Evolutionary conservation across 2,797 vertebrate species (phyloP).

Genomic region (Loris lydekkerianus): DNA sequence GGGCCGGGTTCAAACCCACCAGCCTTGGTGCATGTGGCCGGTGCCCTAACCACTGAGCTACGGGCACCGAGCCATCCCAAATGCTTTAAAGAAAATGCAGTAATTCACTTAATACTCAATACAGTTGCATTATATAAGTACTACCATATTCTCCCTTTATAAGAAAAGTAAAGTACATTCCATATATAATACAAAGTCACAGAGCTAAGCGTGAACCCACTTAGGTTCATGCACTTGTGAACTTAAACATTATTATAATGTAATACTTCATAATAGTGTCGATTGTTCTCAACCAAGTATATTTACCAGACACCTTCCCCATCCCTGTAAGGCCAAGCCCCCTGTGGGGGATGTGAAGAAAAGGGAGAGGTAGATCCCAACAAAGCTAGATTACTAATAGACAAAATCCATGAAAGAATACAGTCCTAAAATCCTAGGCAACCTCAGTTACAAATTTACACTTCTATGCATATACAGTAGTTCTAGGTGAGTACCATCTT

Average conservation of each 20-base stretch:
- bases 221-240: not conserved
- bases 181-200: not conserved
- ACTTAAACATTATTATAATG: not conserved
- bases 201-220: not conserved
- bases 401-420: slow-evolving; percentile 14
- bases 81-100: slow-evolving; percentile 17
- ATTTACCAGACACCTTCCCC: not conserved
- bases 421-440: not conserved
- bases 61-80: not conserved
- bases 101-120: slow-evolving; percentile 6
- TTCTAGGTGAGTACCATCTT: not conserved
- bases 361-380: not conserved
- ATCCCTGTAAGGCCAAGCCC: not conserved
- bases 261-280: not conserved
- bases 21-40: too few relatives aligned
- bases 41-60: too few relatives aligned
- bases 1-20: too few relatives aligned
- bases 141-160: not conserved
- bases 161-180: not conserved
- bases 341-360: not conserved
- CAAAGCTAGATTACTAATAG: slow-evolving; percentile 52
- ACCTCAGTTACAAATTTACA: not conserved
- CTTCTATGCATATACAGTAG: not conserved
- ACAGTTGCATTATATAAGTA: not conserved
- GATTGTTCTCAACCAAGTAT: not conserved